These are phyloP conservation scores for Apteryx owenii DNA, from an alignment of 2,113 vertebrate genomes.

Conservation along the genomic window DNA sequence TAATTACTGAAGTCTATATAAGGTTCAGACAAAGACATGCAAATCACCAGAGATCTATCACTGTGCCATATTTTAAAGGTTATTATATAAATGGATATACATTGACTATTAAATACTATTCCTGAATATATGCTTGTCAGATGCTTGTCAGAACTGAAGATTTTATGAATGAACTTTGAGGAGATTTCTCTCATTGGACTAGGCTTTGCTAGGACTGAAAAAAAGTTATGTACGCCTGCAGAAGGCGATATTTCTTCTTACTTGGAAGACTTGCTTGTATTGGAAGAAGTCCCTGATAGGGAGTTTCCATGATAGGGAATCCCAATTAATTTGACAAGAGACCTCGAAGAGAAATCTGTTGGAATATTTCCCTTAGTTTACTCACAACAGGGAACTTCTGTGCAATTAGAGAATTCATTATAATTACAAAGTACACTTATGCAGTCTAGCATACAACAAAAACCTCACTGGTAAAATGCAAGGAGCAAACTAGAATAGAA, in stretches of 20 bases:
- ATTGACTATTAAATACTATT: not conserved
- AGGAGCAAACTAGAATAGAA: not conserved
- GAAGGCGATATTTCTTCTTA: accelerated
- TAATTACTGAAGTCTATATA: not conserved
- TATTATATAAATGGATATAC: not conserved
- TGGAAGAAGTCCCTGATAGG: not conserved
- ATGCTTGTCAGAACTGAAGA: not conserved
- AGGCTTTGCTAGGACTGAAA: not conserved
- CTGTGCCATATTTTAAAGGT: not conserved
- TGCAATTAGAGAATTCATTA: not conserved
- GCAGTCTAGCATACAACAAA: not conserved
- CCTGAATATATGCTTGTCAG: not conserved
- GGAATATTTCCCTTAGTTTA: not conserved
- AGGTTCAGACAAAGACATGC: not conserved
- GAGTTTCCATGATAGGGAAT: not conserved
- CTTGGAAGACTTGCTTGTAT: not conserved
- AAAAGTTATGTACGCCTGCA: not conserved
- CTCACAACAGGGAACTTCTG: not conserved
- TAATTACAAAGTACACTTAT: not conserved
- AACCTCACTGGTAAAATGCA: not conserved
- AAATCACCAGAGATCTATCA: not conserved
- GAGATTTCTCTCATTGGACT: not conserved
- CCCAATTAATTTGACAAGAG: not conserved
- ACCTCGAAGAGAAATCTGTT: not conserved
- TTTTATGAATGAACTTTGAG: not conserved